These are phyloP conservation scores for Drosophila histrio DNA, from an alignment of 2,888 invertebrate species.

Conservation along the genomic window DNA sequence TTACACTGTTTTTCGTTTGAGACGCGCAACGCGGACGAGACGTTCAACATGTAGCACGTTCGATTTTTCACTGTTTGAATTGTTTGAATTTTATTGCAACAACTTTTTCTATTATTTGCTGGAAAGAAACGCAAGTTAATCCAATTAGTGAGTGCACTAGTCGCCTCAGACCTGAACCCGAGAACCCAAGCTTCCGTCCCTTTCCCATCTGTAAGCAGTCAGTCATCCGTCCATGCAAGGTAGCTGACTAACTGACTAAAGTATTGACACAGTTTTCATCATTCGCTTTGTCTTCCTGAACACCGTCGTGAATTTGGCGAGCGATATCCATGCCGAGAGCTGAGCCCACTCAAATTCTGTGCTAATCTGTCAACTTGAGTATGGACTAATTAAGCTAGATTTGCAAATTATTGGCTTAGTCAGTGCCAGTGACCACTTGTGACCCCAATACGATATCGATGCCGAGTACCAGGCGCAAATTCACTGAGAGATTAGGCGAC, in stretches of 20 bases:
- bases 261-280: slow-evolving; percentile 67
- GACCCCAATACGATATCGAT: slow-evolving; percentile 55
- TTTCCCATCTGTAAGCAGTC: not conserved
- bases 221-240: slow-evolving; percentile 35
- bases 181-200: not conserved
- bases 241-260: slow-evolving; percentile 61
- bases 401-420: slow-evolving; percentile 67
- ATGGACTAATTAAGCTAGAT: slow-evolving; percentile 68
- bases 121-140: slow-evolving; percentile 63
- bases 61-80: slow-evolving; percentile 72
- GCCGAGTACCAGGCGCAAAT: slow-evolving; percentile 14
- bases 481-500: slow-evolving; percentile 38
- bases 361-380: slow-evolving; percentile 70
- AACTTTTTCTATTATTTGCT: slow-evolving; percentile 64
- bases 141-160: slow-evolving; percentile 64
- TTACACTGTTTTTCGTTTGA: not conserved
- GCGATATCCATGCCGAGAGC: slow-evolving; percentile 23
- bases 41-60: slow-evolving; percentile 69
- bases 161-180: slow-evolving; percentile 42
- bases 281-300: slow-evolving; percentile 61
- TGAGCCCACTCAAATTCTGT: slow-evolving; percentile 51
- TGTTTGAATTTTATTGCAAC: slow-evolving; percentile 67
- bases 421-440: slow-evolving; percentile 32
- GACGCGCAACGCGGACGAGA: slow-evolving; percentile 37
- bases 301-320: slow-evolving; percentile 20